Conservation (phyloP, 2,113 vertebrate genomes). For the Sander lucioperca region DNA sequence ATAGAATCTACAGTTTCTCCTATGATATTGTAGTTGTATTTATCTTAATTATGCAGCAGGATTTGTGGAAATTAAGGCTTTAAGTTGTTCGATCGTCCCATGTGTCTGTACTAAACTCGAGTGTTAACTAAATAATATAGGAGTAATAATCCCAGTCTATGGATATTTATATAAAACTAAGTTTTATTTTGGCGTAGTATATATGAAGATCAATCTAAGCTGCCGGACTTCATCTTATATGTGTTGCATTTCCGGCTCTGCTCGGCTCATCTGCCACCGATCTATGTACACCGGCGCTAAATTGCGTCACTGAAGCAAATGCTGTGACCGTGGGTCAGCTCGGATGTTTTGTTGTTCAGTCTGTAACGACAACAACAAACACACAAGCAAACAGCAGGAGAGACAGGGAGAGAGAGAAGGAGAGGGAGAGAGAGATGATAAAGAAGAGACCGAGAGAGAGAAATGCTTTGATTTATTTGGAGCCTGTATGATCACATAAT, state of each 20-base stretch:
- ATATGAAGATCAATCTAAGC: too few species aligned
- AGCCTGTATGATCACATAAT: neutral
- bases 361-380: slow-evolving; percentile 16
- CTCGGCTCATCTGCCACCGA: neutral
- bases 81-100: neutral
- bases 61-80: neutral
- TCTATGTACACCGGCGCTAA: slow-evolving; percentile 35
- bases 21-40: rapidly evolving
- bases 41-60: neutral
- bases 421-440: neutral
- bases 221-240: neutral
- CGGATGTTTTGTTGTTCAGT: slow-evolving; percentile 15
- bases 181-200: too few species aligned
- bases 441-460: neutral
- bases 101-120: neutral
- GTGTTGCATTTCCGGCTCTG: neutral
- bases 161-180: too few species aligned
- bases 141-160: neutral
- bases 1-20: neutral
- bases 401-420: neutral
- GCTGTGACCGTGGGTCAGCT: neutral
- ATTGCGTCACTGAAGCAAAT: slow-evolving; percentile 55
- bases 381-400: neutral
- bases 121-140: too few species aligned
- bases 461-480: neutral